Percentiles rank a stretch among this genome's conserved stretches.
Conservation (phyloP, 1,140 invertebrate genomes). For the Lysiphlebus fabarum region DNA sequence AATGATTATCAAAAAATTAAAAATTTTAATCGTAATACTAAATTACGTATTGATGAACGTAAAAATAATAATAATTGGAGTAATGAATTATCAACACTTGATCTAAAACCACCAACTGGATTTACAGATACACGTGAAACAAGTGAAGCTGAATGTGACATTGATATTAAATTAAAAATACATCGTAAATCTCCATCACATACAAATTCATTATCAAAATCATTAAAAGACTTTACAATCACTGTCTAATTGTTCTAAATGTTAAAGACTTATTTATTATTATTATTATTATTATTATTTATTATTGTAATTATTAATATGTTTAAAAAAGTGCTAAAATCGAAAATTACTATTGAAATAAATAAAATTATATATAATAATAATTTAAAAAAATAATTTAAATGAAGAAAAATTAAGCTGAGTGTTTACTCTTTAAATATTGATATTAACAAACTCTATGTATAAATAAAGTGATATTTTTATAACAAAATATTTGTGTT, state of each 20-base stretch:
- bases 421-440: constrained; percentile 20
- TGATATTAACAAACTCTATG: constrained; percentile 38
- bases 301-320: not conserved
- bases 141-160: constrained; percentile 55
- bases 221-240: constrained; percentile 52
- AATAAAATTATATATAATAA: constrained; percentile 21
- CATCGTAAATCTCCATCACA: constrained; percentile 39
- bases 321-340: constrained; percentile 21
- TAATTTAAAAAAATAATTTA: constrained; percentile 4
- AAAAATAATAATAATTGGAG: constrained; percentile 40
- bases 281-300: constrained; percentile 16
- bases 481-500: constrained; percentile 30
- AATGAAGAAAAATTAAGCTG: constrained; percentile 13
- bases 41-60: constrained; percentile 23
- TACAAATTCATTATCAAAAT: constrained; percentile 47
- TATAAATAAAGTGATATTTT: constrained; percentile 52
- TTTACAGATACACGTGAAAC: constrained; percentile 52
- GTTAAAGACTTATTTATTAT: constrained; percentile 29
- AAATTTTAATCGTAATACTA: constrained; percentile 31
- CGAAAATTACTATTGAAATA: constrained; percentile 22
- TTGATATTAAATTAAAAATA: constrained; percentile 49
- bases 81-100: constrained; percentile 48
- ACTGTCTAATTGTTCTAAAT: constrained; percentile 52
- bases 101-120: constrained; percentile 50
- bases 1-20: constrained; percentile 34